These are phyloP conservation scores for Spodoptera littoralis DNA, from an alignment of 2,888 invertebrate genomes.

Conservation along the genomic window DNA sequence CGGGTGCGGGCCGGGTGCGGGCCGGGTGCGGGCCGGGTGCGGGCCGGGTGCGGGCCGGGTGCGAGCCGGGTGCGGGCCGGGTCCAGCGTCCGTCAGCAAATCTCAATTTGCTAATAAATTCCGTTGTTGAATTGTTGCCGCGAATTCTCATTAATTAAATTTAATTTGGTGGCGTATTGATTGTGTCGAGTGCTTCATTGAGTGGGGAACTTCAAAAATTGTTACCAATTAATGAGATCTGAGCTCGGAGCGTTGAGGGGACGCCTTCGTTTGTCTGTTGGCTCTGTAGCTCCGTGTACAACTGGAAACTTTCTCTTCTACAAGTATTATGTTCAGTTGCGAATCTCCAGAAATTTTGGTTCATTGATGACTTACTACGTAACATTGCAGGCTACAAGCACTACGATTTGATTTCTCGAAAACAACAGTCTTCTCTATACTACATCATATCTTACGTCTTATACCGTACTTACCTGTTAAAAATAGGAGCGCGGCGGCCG, in stretches of 20 bases:
- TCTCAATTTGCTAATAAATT: conserved; percentile 63
- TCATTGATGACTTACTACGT: too few species aligned
- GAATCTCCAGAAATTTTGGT: too few species aligned
- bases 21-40: neutral
- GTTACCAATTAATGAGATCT: conserved; percentile 18
- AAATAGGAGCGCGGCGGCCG: too few species aligned
- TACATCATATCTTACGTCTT: too few species aligned
- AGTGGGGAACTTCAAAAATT: conserved; percentile 15
- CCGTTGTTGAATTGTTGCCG: conserved; percentile 56
- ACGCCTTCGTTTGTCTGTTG: too few species aligned
- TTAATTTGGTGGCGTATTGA: conserved; percentile 55
- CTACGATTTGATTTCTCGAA: too few species aligned
- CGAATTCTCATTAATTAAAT: conserved; percentile 61
- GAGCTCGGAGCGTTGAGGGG: neutral
- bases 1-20: conserved; percentile 5
- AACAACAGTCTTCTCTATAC: too few species aligned
- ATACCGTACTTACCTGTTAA: too few species aligned
- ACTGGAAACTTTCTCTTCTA: too few species aligned
- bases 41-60: neutral
- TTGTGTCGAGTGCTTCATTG: conserved; percentile 50
- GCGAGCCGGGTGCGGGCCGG: conserved; percentile 3
- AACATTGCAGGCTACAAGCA: too few species aligned
- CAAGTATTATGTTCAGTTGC: too few species aligned
- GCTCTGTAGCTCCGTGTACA: too few species aligned
- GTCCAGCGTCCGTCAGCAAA: conserved; percentile 62